Base-by-base conservation (phyloP, 2,888 invertebrate species). In the Acrobasis suavella region DNA sequence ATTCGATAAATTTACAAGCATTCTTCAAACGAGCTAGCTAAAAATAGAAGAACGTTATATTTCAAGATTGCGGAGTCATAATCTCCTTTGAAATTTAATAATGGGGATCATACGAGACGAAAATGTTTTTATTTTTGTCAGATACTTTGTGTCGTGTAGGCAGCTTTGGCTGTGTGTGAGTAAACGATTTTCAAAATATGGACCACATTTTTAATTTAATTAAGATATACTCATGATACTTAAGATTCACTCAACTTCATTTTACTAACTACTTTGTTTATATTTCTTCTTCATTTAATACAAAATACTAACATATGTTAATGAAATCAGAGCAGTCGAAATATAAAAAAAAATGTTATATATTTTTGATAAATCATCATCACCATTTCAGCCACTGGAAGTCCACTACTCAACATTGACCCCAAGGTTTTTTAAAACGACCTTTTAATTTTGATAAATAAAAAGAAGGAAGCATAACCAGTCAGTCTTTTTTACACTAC, bases 71-170 rank as follows among this genome's bases (percentile, higher is more conserved):
- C 77, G 80, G 77, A 80, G 83, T 82, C 80, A 78, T 86, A 86
- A 87, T 85, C 81, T 81, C 78, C 73, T 83, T 77, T 77, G 80
- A 87, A 85, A 85, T 88, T 85, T 85, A 83, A 86, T 86, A 85
- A 84, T 83, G 76, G 79, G 74, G 75, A 78, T 78, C 78, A 80
- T 81, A 82, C 74, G 77, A 73, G 72, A 79, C 71, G 71, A 80
- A 75, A 78, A 76, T 75, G 76, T 78, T 78, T 77, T 78, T 77
- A 80, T 78, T 77, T 72, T 71, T 72, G 72, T 77, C 69, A 74
- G 75, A 76, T 72, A 76, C 69, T 69, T 63, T 58, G 62, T 17
- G 12, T 22, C 37, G n/a, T 15, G 38, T 38, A 54, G 38, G 15
- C 46, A 46, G 46, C 15, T 10, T 10, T 56, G 12, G 54, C 60